phyloP scores from a whole-genome alignment of 2,113 vertebrate species.

The Acanthisitta chloris region DNA sequence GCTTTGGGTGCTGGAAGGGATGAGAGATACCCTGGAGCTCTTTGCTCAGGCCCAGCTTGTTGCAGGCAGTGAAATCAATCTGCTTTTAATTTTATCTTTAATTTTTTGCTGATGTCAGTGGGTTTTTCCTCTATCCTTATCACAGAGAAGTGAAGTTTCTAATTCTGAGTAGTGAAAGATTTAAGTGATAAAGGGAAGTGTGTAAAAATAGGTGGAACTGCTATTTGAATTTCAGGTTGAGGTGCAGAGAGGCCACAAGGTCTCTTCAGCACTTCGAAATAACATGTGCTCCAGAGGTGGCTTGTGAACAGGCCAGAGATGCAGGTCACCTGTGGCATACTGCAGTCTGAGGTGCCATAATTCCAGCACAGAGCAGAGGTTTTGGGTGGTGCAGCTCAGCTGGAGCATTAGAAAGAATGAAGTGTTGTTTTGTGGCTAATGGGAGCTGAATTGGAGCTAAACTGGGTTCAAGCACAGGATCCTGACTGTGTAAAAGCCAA shows the following conservation, averaged over 20 bases:
- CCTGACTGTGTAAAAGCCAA: background rate
- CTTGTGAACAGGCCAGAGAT: background rate
- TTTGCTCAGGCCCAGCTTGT: background rate
- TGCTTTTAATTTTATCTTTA: background rate
- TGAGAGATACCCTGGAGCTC: background rate
- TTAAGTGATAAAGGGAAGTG: background rate
- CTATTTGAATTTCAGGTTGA: background rate
- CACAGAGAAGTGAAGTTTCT: background rate
- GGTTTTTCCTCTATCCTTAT: background rate
- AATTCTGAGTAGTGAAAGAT: background rate
- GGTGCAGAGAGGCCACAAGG: background rate
- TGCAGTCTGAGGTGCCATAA: background rate
- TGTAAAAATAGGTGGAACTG: background rate
- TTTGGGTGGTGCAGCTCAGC: background rate
- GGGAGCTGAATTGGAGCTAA: background rate
- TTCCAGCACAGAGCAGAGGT: background rate
- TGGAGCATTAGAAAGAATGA: background rate
- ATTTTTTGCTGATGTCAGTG: background rate
- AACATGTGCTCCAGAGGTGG: background rate
- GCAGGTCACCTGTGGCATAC: background rate
- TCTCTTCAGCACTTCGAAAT: background rate
- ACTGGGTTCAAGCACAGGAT: background rate
- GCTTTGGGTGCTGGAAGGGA: background rate
- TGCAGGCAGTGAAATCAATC: background rate
- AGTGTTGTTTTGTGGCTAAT: background rate